Evolutionary conservation across 1,140 invertebrate genomes (phyloP), one percentile per base, ranked within the genome.

Genomic region (Linepithema humile): DNA sequence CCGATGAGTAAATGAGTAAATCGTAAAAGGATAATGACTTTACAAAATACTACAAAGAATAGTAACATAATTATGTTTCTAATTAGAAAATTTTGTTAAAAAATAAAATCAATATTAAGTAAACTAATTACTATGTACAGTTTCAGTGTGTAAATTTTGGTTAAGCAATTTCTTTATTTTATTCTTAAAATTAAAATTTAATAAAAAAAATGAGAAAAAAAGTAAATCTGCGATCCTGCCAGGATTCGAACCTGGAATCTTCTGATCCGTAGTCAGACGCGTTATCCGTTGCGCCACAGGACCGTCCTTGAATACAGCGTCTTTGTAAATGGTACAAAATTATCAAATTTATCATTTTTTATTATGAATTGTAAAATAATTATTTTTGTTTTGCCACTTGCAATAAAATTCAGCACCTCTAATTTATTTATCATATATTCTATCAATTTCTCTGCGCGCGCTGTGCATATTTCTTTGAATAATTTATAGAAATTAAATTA

Each of bases 161-260:
- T 35, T 35, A n/a, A 55, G 10, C 5, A 12, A 32, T 10, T 26
- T 62, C 12, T 32, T 0, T 6, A 10, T 10, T 9, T 5, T 35
- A 5, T 35, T 15, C n/a, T 15, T 10, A 35, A 32, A 26, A 20
- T 67, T 38, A n/a, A 23, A 70, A 17, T 72, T 12, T 12, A 60
- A 5, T 20, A 38, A 65, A 45, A 5, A 77, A 65, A 75, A 32
- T 20, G 3, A 3, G 10, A 73, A 35, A 43, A 43, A 75, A 82
- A 20, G 9, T 40, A 10, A 59, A 35, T 38, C 75, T 17, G 55
- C 95, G 95, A 97, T 96, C 96, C 96, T 97, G 97, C 97, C 97
- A 97, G 97, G 97, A 97, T 97, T 97, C 97, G 97, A 97, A 97
- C 97, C 97, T 97, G 97, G 97, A 97, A 97, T 97, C 97, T 97